phyloP scores from a whole-genome alignment of 2,113 vertebrate species.

The Cyphomyrus plagiostoma region DNA sequence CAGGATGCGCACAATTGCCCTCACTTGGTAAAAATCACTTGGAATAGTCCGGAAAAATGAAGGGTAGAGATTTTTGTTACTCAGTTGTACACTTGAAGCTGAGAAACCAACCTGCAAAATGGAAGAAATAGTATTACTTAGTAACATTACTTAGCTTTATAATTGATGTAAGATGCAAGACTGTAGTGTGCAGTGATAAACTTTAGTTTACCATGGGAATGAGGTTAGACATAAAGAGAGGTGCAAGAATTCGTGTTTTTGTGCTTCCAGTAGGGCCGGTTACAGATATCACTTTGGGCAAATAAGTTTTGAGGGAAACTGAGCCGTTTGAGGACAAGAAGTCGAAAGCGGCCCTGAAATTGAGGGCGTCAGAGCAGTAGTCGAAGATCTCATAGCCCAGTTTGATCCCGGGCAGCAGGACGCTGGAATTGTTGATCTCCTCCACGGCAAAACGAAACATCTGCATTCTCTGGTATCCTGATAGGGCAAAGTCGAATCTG shows the following conservation, averaged over 20 bases:
- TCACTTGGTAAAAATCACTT: constrained; percentile 36
- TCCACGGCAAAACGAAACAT: constrained; percentile 69
- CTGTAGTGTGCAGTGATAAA: neutral
- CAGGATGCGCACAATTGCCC: constrained; percentile 30
- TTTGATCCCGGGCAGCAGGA: constrained; percentile 68
- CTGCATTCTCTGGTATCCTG: constrained; percentile 62
- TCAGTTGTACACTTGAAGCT: constrained; percentile 43
- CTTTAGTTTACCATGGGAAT: constrained; percentile 64
- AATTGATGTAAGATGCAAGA: neutral
- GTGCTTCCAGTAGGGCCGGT: constrained; percentile 58
- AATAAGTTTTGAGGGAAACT: constrained; percentile 26
- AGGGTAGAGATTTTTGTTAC: constrained; percentile 30
- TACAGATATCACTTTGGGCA: constrained; percentile 42
- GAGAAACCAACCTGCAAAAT: constrained; percentile 67
- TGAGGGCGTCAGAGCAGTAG: constrained; percentile 56
- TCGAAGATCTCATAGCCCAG: constrained; percentile 75
- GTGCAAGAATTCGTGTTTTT: constrained; percentile 41
- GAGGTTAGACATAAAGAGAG: constrained; percentile 60
- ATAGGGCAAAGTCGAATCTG: constrained; percentile 45
- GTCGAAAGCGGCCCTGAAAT: constrained; percentile 46
- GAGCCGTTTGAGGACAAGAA: constrained; percentile 45
- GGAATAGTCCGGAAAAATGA: constrained; percentile 41
- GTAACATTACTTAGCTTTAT: neutral
- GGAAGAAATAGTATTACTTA: neutral
- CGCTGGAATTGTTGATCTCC: constrained; percentile 75